Evolutionary conservation across 1,140 invertebrate species (phyloP), one percentile per base, ranked within the genome.

Genomic region (Chironomus tepperi): DNA sequence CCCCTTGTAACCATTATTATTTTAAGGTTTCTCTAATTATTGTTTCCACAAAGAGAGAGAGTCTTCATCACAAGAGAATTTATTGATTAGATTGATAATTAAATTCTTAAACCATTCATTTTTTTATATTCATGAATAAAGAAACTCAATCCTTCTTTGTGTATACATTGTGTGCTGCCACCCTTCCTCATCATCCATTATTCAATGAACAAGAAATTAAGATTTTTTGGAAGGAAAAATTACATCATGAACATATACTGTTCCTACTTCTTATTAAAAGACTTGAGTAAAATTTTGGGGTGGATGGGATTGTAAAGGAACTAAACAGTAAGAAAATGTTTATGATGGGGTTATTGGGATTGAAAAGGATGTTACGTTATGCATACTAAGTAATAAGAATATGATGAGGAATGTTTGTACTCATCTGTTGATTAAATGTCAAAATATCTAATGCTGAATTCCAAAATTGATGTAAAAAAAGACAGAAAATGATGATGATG

Each of bases 51-150:
- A n/a, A 57, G 47, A n/a, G n/a, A n/a, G n/a, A n/a, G 47, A 57
- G 12, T 57, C 47, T 57, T 57, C 47, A 57, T 57, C 47, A n/a
- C 47, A n/a, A 57, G 2, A 34, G 47, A 57, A n/a, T 12, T 12
- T 57, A 57, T 57, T 57, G 47, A 57, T 57, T 57, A 57, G 47
- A 57, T 57, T 57, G 47, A 57, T 57, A 57, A 57, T 57, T 57
- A 57, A 57, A 57, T 57, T 57, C n/a, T n/a, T 57, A 57, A 34
- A 57, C 47, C 47, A 57, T 57, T 12, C 7, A 57, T 12, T 57
- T 34, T 34, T 34, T 34, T 34, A 2, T 5, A 34, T 34, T 34
- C 2, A 34, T 34, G 24, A 34, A 34, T 34, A 34, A 34, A 34
- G 24, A 34, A 34, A 34, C 24, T 34, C 5, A 34, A 34, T 57